These are phyloP conservation scores for Serrognathus titanus DNA, from an alignment of 2,888 invertebrate species.

Conservation along the genomic window DNA sequence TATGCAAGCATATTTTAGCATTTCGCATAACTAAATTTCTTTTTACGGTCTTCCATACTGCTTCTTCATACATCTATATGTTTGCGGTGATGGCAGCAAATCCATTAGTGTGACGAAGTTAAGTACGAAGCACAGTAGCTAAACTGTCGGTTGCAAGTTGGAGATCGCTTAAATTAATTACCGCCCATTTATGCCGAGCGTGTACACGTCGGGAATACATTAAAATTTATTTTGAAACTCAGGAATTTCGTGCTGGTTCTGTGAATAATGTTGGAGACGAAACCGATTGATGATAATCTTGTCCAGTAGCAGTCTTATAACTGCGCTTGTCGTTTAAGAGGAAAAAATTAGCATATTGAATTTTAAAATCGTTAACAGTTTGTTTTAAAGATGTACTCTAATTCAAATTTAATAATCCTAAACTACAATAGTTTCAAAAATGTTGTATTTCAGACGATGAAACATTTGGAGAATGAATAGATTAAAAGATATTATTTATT, in stretches of 20 bases:
- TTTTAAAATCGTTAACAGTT: too few species aligned
- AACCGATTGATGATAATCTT: neutral
- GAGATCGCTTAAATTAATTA: conserved; percentile 10
- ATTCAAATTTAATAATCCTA: too few species aligned
- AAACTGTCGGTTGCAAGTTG: neutral
- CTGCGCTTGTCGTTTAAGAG: too few species aligned
- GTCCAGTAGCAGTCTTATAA: neutral
- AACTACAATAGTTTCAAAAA: too few species aligned
- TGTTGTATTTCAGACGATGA: too few species aligned
- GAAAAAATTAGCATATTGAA: too few species aligned
- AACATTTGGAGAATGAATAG: too few species aligned
- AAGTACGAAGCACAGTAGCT: conserved; percentile 8
- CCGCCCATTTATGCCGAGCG: neutral
- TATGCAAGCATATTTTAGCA: too few species aligned
- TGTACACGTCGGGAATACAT: conserved; percentile 1
- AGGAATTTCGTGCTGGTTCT: conserved; percentile 1
- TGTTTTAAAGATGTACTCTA: too few species aligned
- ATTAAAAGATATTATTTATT: too few species aligned
- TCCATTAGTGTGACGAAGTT: conserved; percentile 1
- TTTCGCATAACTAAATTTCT: too few species aligned
- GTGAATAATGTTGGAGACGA: conserved; percentile 4
- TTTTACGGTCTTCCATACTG: too few species aligned
- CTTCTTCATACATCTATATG: neutral
- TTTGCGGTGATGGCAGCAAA: neutral
- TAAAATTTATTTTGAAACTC: conserved; percentile 4